phyloP scores from a whole-genome alignment of 2,888 invertebrate species.

The Pristionchus fissidentatus region DNA sequence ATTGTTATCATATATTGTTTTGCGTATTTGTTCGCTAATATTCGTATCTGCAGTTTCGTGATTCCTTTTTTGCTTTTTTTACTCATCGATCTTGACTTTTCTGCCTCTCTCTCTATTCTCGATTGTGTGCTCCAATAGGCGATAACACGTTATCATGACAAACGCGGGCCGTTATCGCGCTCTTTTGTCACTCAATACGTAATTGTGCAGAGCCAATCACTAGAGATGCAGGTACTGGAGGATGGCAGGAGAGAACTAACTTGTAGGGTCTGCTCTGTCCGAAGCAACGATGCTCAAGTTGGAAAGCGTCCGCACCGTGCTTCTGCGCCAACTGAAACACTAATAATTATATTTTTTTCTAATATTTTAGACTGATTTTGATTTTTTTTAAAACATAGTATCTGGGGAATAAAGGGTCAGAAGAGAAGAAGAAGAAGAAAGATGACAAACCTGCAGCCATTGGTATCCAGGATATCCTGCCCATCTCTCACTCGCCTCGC shows the following conservation, averaged over 20 bases:
- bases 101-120: too few relatives aligned
- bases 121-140: too few relatives aligned
- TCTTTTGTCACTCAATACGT: too few relatives aligned
- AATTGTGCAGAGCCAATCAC: too few relatives aligned
- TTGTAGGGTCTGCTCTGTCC: constrained; percentile 60
- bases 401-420: not conserved
- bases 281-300: constrained; percentile 71
- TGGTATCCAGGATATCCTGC: constrained; percentile 36
- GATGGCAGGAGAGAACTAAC: constrained; percentile 45
- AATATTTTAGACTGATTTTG: not conserved
- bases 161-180: too few relatives aligned
- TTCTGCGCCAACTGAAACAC: constrained; percentile 58
- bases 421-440: not conserved
- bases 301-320: constrained; percentile 66
- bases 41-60: too few relatives aligned
- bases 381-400: not conserved
- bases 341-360: not conserved
- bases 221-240: too few relatives aligned
- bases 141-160: too few relatives aligned
- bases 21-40: too few relatives aligned
- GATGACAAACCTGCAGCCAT: constrained; percentile 5
- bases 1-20: too few relatives aligned
- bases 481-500: constrained; percentile 29
- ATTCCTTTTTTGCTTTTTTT: not conserved
- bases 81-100: too few relatives aligned